Evolutionary conservation across 1,140 invertebrate species (phyloP).

Genomic region (Notospermus geniculatus): DNA sequence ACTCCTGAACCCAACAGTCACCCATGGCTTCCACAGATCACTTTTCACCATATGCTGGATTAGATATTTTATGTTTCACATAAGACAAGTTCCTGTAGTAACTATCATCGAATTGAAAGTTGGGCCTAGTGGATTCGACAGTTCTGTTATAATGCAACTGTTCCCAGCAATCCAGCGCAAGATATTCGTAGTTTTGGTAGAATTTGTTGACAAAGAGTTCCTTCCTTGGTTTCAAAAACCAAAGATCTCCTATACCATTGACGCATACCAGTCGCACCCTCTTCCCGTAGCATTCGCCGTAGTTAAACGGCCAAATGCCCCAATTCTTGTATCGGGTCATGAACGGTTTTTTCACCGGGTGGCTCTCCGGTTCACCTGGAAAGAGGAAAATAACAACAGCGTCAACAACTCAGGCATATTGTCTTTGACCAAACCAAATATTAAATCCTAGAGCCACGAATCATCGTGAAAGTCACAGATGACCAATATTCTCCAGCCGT

Average conservation of each 20-base stretch:
- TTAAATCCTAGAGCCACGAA: no score
- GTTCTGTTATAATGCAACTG: conserved; percentile 40
- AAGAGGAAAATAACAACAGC: background rate
- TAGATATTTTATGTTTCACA: conserved; percentile 2
- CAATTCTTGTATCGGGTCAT: conserved; percentile 39
- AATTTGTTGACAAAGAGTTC: conserved; percentile 50
- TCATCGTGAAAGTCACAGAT: no score
- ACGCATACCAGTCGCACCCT: conserved; percentile 39
- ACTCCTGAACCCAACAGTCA: no score
- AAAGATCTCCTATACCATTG: conserved; percentile 40
- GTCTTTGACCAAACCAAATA: no score
- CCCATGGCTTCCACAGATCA: no score
- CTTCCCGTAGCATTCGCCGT: conserved; percentile 31
- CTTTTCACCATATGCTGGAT: no score
- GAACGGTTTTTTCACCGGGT: conserved; percentile 27
- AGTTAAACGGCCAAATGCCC: conserved; percentile 22
- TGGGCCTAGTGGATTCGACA: background rate
- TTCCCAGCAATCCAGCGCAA: conserved; percentile 44
- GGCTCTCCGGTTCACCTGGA: conserved; percentile 25
- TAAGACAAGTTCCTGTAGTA: background rate
- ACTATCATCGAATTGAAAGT: background rate
- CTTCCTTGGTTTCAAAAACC: conserved; percentile 23
- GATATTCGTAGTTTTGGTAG: conserved; percentile 36
- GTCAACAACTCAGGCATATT: no score
- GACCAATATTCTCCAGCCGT: no score